phyloP scores from a whole-genome alignment of 2,888 invertebrate genomes.

The Diarsia mendica region DNA sequence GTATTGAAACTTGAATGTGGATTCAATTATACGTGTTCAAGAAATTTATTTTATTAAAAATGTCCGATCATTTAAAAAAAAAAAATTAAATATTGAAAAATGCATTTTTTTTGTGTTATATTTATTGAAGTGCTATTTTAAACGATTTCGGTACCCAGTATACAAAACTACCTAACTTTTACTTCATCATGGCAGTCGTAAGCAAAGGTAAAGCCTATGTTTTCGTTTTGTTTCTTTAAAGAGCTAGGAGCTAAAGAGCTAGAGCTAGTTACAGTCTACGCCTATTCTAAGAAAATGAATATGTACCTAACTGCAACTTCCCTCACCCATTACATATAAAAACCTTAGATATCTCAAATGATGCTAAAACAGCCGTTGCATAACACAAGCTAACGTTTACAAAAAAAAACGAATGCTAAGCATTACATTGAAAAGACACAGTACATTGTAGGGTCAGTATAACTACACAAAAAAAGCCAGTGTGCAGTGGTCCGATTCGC shows the following conservation, averaged over 20 bases:
- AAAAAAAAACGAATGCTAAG: background rate
- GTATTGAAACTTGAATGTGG: constrained; percentile 67
- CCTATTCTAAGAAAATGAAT: background rate
- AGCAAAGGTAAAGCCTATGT: too few relatives aligned
- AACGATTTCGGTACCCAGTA: background rate
- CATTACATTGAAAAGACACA: background rate
- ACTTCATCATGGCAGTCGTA: background rate
- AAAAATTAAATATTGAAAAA: too few relatives aligned
- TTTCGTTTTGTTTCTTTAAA: too few relatives aligned
- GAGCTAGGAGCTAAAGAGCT: too few relatives aligned
- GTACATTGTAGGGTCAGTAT: background rate
- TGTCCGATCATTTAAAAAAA: constrained; percentile 25
- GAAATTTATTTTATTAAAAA: constrained; percentile 57
- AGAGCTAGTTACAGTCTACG: too few relatives aligned
- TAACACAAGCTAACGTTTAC: background rate
- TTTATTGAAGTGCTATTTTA: background rate
- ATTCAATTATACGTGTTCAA: constrained; percentile 67
- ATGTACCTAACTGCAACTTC: background rate
- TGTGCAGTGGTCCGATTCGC: background rate
- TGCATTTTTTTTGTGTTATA: background rate
- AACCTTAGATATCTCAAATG: background rate
- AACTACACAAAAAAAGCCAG: background rate
- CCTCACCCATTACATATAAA: background rate
- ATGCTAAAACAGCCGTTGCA: background rate
- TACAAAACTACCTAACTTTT: background rate